These are phyloP conservation scores for Scomber scombrus DNA, from an alignment of 2,113 vertebrate species.

Conservation along the genomic window DNA sequence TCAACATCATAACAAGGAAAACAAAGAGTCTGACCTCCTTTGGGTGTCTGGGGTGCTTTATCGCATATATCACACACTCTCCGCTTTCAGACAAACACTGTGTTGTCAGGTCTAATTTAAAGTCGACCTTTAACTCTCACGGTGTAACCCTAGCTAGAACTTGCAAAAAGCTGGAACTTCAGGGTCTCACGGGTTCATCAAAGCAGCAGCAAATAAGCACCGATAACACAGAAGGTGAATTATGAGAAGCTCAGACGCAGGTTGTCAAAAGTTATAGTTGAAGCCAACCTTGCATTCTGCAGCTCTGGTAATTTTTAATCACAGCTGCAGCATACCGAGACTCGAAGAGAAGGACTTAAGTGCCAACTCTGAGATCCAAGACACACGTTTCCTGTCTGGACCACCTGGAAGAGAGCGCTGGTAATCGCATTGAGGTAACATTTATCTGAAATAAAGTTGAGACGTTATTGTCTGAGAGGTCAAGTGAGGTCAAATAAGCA, in stretches of 20 bases:
- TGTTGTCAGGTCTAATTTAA: conserved; percentile 46
- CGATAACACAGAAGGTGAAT: not conserved
- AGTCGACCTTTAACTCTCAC: conserved; percentile 40
- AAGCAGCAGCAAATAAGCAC: conserved; percentile 1
- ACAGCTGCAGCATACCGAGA: conserved; percentile 60
- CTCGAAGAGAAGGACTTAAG: conserved; percentile 23
- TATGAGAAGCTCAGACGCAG: not conserved
- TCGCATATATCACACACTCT: conserved; percentile 26
- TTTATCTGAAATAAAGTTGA: conserved; percentile 66
- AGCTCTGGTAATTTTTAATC: conserved; percentile 53
- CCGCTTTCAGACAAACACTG: conserved; percentile 44
- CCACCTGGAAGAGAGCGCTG: conserved; percentile 65
- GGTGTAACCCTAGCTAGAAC: conserved; percentile 37
- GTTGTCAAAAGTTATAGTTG: conserved; percentile 15
- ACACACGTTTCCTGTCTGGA: conserved; percentile 76
- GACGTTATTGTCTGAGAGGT: conserved; percentile 69
- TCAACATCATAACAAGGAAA: conserved; percentile 20
- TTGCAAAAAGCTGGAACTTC: conserved; percentile 26
- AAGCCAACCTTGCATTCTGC: conserved; percentile 17
- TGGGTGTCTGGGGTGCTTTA: conserved; percentile 52
- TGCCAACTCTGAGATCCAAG: conserved; percentile 60
- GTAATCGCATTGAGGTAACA: conserved; percentile 50
- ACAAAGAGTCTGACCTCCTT: conserved; percentile 23
- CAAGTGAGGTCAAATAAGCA: conserved; percentile 74
- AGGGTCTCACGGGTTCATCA: not conserved